Evolutionary conservation across 92 coral and sea anemone species (phyloP).

Genomic region (Phenganax stokvisi): DNA sequence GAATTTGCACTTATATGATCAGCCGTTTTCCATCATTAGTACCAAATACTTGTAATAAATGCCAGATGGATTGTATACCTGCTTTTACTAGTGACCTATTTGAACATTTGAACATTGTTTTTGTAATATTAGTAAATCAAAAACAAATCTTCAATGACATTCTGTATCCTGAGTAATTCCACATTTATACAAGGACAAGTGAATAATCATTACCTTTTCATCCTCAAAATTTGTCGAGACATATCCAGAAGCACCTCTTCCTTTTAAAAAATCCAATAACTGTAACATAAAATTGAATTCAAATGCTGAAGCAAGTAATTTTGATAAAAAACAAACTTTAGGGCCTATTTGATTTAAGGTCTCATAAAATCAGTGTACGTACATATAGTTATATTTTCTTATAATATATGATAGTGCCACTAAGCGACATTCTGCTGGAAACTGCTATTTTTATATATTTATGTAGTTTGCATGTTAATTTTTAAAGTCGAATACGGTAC

Average conservation of each 20-base stretch:
- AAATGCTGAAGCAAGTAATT: neutral
- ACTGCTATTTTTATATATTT: neutral
- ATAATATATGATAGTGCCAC: neutral
- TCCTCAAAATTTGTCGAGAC: neutral
- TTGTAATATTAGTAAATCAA: neutral
- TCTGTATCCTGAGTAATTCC: neutral
- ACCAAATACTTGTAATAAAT: too few relatives aligned
- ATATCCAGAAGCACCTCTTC: neutral
- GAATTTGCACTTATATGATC: too few relatives aligned
- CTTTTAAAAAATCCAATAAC: conserved; percentile 1
- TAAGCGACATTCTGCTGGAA: neutral
- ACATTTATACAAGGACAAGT: neutral
- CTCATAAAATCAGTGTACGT: too few relatives aligned
- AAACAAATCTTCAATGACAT: neutral
- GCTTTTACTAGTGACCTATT: too few relatives aligned
- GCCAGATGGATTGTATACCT: too few relatives aligned
- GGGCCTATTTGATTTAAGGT: neutral
- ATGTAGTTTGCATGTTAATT: neutral
- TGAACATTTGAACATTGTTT: neutral
- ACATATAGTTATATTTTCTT: neutral
- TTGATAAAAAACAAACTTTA: neutral
- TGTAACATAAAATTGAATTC: neutral
- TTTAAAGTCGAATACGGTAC: too few relatives aligned
- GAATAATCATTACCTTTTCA: neutral
- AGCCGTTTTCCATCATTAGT: too few relatives aligned